These are phyloP conservation scores for Malurus alboscapulatus DNA, from an alignment of 2,113 vertebrate species.

Conservation along the genomic window DNA sequence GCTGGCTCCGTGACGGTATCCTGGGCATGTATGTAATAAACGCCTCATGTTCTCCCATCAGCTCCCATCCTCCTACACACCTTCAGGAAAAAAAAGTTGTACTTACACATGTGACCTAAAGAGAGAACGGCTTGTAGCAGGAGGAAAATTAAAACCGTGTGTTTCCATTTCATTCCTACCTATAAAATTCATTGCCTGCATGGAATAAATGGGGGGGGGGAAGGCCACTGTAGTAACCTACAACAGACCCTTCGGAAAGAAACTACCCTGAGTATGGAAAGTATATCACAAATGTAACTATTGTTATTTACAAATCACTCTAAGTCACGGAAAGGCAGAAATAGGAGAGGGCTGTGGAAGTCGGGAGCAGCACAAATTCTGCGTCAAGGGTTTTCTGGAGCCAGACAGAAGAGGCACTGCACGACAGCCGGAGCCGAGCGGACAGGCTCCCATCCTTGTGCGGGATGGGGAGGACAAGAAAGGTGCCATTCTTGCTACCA, in stretches of 20 bases:
- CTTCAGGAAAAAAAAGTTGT: background rate
- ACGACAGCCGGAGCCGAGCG: too few species aligned
- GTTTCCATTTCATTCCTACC: background rate
- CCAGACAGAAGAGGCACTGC: background rate
- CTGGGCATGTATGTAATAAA: background rate
- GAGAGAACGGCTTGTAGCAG: background rate
- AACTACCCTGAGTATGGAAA: background rate
- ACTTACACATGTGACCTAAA: background rate
- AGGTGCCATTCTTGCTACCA: fast-evolving
- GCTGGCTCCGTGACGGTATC: background rate
- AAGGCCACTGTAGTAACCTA: background rate
- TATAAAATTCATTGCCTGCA: background rate
- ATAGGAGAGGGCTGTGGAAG: background rate
- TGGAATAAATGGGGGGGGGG: background rate
- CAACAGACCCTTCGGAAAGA: background rate
- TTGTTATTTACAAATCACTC: background rate
- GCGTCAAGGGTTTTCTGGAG: background rate
- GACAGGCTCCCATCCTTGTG: background rate
- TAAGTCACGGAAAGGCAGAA: background rate
- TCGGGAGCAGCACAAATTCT: background rate
- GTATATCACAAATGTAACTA: background rate
- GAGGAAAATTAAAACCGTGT: background rate
- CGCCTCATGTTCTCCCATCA: background rate
- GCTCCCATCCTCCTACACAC: background rate
- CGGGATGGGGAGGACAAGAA: background rate